phyloP scores from a whole-genome alignment of 2,113 vertebrate species.

The Perca flavescens region DNA sequence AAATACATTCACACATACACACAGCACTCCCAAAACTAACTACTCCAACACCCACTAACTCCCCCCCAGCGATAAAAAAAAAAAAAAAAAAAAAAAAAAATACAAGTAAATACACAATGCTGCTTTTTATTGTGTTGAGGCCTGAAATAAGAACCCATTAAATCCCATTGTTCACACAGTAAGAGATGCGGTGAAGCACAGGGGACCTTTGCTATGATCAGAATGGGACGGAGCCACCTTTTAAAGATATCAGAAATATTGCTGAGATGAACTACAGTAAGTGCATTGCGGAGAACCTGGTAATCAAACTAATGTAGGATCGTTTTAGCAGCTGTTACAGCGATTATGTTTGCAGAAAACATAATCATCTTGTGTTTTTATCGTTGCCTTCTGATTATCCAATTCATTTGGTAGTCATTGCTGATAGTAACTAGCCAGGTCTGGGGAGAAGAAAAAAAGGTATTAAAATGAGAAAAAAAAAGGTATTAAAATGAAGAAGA shows the following conservation, averaged over 20 bases:
- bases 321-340: background rate
- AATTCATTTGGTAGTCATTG: background rate
- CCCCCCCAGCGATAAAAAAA: no score
- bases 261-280: background rate
- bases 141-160: conserved; percentile 2
- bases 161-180: background rate
- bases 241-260: background rate
- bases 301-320: background rate
- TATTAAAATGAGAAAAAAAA: background rate
- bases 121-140: background rate
- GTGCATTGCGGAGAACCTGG: background rate
- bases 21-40: no score
- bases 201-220: background rate
- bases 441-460: background rate
- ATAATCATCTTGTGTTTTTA: background rate
- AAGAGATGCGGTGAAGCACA: background rate
- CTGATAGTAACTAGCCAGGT: background rate
- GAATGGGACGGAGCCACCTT: background rate
- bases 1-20: no score
- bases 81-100: no score
- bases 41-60: no score
- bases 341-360: background rate
- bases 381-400: background rate
- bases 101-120: background rate
- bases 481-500: no score